Evolutionary conservation across 1,140 invertebrate genomes (phyloP).

Genomic region (Coelopa frigida): DNA sequence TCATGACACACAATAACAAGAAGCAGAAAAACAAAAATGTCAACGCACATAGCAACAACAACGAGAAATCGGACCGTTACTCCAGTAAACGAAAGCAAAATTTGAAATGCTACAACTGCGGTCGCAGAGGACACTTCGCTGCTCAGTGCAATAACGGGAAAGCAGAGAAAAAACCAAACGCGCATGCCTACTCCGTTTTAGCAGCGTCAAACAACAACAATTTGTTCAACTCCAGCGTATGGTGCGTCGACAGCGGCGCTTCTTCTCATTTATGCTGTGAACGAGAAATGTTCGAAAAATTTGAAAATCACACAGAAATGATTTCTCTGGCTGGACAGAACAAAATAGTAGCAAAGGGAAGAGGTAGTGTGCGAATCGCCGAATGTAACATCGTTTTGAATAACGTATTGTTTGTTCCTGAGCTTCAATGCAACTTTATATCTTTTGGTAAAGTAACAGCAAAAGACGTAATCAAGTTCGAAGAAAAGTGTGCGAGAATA

Average conservation of each 20-base stretch:
- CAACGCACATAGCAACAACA: background rate
- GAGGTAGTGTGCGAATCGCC: background rate
- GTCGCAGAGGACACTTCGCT: background rate
- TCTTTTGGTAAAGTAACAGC: constrained; percentile 1
- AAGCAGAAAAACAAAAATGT: background rate
- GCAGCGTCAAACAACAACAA: background rate
- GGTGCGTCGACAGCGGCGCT: constrained; percentile 10
- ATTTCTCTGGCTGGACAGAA: constrained; percentile 6
- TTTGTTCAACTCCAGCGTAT: background rate
- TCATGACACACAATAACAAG: background rate
- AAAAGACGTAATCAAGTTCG: constrained; percentile 1
- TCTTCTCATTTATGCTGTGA: constrained; percentile 11
- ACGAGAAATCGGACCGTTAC: background rate
- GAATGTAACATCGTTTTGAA: background rate
- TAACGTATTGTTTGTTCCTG: constrained; percentile 6
- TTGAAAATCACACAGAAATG: background rate
- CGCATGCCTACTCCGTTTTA: background rate
- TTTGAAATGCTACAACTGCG: background rate
- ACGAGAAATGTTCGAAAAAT: background rate
- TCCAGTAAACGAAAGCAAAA: too few species aligned
- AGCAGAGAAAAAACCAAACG: background rate
- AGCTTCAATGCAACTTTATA: constrained; percentile 11
- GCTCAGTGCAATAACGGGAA: background rate
- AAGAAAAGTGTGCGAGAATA: background rate
- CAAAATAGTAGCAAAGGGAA: background rate